phyloP scores from a whole-genome alignment of 2,888 invertebrate genomes.

The Lacanobia wlatinum region DNA sequence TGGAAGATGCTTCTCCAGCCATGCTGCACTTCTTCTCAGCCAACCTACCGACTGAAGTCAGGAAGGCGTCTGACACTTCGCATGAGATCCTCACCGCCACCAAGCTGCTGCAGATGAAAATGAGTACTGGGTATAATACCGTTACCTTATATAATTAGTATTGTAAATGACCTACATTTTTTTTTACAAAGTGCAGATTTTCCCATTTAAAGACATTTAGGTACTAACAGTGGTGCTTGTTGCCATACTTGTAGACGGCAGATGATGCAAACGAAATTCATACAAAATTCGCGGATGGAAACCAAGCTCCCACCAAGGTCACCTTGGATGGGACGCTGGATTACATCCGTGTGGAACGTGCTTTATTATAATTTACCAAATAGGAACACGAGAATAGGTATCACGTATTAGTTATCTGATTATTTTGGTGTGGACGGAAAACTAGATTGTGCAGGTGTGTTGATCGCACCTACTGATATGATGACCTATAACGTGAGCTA shows the following conservation, averaged over 20 bases:
- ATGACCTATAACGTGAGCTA: not conserved
- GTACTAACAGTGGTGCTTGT: too few relatives aligned
- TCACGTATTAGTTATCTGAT: not conserved
- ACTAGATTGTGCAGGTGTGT: not conserved
- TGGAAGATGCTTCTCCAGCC: slow-evolving; percentile 80
- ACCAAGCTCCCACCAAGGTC: too few relatives aligned
- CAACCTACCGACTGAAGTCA: slow-evolving; percentile 76
- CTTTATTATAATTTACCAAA: too few relatives aligned
- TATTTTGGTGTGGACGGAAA: not conserved
- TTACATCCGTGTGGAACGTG: too few relatives aligned
- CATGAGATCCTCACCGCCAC: slow-evolving; percentile 85
- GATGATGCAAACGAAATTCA: too few relatives aligned
- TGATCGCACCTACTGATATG: not conserved
- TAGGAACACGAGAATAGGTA: not conserved
- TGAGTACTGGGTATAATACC: slow-evolving; percentile 76
- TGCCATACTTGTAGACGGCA: too few relatives aligned
- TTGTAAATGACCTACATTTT: too few relatives aligned
- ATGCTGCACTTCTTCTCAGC: slow-evolving; percentile 84
- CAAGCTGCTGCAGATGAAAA: slow-evolving; percentile 84
- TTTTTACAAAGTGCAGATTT: too few relatives aligned
- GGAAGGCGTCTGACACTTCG: slow-evolving; percentile 80
- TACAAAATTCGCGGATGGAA: too few relatives aligned
- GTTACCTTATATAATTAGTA: not conserved
- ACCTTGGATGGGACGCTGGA: too few relatives aligned
- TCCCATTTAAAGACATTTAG: too few relatives aligned